These are phyloP conservation scores for Synergus itoensis DNA, from an alignment of 2,888 invertebrate genomes.

Conservation along the genomic window DNA sequence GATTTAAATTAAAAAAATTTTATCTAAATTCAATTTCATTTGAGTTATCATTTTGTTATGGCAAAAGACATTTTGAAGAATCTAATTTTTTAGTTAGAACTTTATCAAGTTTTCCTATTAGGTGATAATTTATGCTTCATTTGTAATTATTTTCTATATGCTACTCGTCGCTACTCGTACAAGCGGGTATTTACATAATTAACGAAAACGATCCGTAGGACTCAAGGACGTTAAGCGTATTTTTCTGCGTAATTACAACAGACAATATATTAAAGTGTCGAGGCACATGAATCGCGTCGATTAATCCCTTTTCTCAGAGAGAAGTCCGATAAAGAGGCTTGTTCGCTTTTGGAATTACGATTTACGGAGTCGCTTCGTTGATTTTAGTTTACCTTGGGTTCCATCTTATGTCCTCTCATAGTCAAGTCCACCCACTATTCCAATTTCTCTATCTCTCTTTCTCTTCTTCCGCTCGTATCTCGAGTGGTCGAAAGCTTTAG, in stretches of 20 bases:
- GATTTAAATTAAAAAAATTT: too few relatives aligned
- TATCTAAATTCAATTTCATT: too few relatives aligned
- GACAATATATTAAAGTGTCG: not conserved
- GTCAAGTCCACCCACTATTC: not conserved
- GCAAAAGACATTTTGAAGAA: too few relatives aligned
- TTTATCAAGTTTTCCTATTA: not conserved
- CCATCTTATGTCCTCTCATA: slow-evolving; percentile 20
- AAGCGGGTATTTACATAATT: not conserved
- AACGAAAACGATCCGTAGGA: not conserved
- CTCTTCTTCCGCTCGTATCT: not conserved
- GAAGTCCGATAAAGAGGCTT: slow-evolving; percentile 47
- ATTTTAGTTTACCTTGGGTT: slow-evolving; percentile 43
- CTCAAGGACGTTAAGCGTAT: not conserved
- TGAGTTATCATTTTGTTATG: too few relatives aligned
- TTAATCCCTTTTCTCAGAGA: slow-evolving; percentile 47
- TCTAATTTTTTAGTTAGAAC: not conserved
- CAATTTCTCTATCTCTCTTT: not conserved
- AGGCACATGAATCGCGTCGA: slow-evolving; percentile 48
- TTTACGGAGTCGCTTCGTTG: slow-evolving; percentile 45
- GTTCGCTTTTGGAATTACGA: slow-evolving; percentile 40
- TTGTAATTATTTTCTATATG: not conserved
- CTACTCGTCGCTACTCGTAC: not conserved
- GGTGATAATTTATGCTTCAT: not conserved
- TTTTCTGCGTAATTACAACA: not conserved
- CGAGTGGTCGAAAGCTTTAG: too few relatives aligned